These are phyloP conservation scores for Oplegnathus fasciatus DNA, from an alignment of 2,113 vertebrate genomes.

Conservation along the genomic window DNA sequence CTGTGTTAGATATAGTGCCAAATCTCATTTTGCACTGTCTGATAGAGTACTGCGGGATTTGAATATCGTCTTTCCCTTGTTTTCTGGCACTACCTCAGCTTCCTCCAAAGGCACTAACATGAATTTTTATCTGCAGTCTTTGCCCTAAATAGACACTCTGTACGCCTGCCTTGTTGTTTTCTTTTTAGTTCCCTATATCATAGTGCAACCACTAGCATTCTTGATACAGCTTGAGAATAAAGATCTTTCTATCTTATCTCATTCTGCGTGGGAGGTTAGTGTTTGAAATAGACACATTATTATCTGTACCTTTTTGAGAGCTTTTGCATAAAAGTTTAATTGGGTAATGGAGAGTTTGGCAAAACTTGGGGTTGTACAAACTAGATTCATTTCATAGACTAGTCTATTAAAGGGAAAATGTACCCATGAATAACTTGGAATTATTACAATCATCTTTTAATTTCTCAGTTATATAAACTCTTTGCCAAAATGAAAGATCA, in stretches of 20 bases:
- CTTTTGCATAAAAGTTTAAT: conserved; percentile 50
- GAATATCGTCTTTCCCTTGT: conserved; percentile 56
- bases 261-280: conserved; percentile 47
- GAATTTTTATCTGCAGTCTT: conserved; percentile 69
- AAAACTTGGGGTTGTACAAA: conserved; percentile 35
- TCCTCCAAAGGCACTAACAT: conserved; percentile 57
- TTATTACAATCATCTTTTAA: conserved; percentile 7
- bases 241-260: conserved; percentile 44
- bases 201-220: conserved; percentile 51
- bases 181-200: conserved; percentile 41
- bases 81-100: conserved; percentile 59
- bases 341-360: conserved; percentile 36
- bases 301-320: conserved; percentile 56
- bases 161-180: conserved; percentile 48
- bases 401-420: not conserved
- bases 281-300: conserved; percentile 48
- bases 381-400: not conserved
- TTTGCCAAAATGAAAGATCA: conserved; percentile 18
- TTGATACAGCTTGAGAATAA: conserved; percentile 38
- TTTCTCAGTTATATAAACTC: not conserved
- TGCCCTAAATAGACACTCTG: conserved; percentile 67
- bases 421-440: not conserved
- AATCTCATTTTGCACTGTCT: conserved; percentile 71
- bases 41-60: conserved; percentile 60
- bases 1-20: conserved; percentile 63